Evolutionary conservation across 2,113 vertebrate genomes (phyloP).

Genomic region (Oriolus oriolus): DNA sequence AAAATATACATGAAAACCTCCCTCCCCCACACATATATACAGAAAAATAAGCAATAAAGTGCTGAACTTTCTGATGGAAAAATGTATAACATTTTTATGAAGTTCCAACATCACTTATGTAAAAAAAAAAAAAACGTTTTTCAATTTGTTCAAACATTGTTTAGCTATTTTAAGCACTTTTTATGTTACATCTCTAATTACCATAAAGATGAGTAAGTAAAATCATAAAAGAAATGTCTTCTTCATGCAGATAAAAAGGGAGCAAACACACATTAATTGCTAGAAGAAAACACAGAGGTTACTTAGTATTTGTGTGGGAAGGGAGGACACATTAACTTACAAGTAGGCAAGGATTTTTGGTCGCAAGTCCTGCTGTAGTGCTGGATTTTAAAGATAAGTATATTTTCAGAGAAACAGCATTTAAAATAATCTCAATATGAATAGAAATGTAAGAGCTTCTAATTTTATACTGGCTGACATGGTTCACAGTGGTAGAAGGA

Average conservation of each 20-base stretch:
- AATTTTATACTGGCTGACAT: neutral
- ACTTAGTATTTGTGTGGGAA: neutral
- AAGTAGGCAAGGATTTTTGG: accelerated
- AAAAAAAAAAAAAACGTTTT: neutral
- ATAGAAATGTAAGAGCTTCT: neutral
- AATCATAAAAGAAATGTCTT: neutral
- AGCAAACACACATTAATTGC: neutral
- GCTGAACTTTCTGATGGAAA: neutral
- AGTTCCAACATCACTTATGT: neutral
- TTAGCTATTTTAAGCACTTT: neutral
- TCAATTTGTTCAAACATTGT: neutral
- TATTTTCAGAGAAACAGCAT: neutral
- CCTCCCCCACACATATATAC: accelerated
- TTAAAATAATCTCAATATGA: neutral
- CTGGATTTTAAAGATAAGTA: neutral
- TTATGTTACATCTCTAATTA: neutral
- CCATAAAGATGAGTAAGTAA: neutral
- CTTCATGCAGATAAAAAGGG: neutral
- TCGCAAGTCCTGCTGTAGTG: neutral
- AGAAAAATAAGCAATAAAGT: neutral
- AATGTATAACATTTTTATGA: neutral
- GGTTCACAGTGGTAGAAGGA: neutral
- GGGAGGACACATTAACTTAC: neutral
- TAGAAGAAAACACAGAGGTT: neutral
- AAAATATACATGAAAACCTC: accelerated